Conservation (phyloP, 2,888 invertebrate species). For the Eugnorisma glareosa region DNA sequence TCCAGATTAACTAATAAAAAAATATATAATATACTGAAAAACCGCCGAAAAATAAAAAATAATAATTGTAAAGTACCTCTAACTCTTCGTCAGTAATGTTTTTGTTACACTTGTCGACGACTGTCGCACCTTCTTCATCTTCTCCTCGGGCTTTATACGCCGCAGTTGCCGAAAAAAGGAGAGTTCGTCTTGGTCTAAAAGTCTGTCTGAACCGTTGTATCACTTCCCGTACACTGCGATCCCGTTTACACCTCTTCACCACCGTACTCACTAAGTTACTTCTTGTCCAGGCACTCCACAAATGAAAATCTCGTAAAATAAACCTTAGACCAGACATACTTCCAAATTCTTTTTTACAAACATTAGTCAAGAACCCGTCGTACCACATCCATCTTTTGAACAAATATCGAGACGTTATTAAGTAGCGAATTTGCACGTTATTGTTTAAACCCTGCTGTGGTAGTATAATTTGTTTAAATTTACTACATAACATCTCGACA, state of each 20-base stretch:
- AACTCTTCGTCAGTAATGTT: slow-evolving; percentile 84
- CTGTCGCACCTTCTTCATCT: slow-evolving; percentile 66
- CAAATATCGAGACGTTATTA: slow-evolving; percentile 68
- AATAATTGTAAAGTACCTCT: slow-evolving; percentile 74
- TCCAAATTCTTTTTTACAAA: slow-evolving; percentile 65
- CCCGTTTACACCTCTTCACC: slow-evolving; percentile 81
- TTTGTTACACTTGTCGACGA: slow-evolving; percentile 70
- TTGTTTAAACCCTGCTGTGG: slow-evolving; percentile 69
- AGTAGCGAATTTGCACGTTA: slow-evolving; percentile 69
- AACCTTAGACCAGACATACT: slow-evolving; percentile 79
- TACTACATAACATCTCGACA: slow-evolving; percentile 81
- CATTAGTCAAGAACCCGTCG: slow-evolving; percentile 67
- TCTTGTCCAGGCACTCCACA: slow-evolving; percentile 83
- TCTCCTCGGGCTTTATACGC: slow-evolving; percentile 77
- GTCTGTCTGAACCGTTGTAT: slow-evolving; percentile 82
- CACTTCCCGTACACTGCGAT: slow-evolving; percentile 82
- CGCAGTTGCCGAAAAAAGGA: slow-evolving; percentile 84
- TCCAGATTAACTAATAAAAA: neutral
- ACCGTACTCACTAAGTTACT: slow-evolving; percentile 79
- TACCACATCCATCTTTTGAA: slow-evolving; percentile 74
- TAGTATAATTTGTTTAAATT: slow-evolving; percentile 76
- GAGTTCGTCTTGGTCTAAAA: slow-evolving; percentile 79
- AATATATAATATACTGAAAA: neutral
- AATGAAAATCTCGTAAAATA: slow-evolving; percentile 80
- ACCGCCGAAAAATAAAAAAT: neutral